A percentile compares a stretch with the other conserved stretches of the same genome.
phyloP scores from a whole-genome alignment of 2,113 vertebrate species.

The pig (Sus scrofa) region T2T-Sscrofa CM000823.6:12140501-12141000 shows the following conservation, averaged over 20 bases:
- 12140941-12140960: no score
- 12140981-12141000: no score
- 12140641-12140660: neutral
- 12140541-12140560: neutral
- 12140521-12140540: neutral
- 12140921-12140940: no score
- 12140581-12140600: neutral
- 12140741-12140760: rapidly evolving
- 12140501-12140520: neutral
- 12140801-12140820: neutral
- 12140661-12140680: neutral
- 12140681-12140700: neutral
- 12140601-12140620: neutral
- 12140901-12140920: no score
- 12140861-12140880: neutral
- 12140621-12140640: neutral
- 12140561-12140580: rapidly evolving
- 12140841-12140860: neutral
- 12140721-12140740: neutral
- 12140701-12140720: neutral
- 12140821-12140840: neutral
- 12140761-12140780: neutral
- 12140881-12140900: no score
- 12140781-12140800: neutral
- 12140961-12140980: no score